phyloP scores from a whole-genome alignment of 2,888 invertebrate species.

The Sipha maydis region DNA sequence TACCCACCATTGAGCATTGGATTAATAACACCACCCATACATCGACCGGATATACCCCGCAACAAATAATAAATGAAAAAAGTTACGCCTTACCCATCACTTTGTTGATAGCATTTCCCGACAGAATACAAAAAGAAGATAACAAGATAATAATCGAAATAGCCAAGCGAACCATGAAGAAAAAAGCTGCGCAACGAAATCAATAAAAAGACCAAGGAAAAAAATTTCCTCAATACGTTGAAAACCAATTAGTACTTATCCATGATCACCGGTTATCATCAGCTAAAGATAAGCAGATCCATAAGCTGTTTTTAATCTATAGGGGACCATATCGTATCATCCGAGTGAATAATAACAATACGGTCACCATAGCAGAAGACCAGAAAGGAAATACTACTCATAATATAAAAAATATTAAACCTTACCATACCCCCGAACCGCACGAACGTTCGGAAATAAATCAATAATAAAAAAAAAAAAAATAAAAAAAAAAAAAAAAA shows the following conservation, averaged over 20 bases:
- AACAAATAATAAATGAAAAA: neutral
- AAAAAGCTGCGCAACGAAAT: neutral
- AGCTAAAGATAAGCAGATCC: neutral
- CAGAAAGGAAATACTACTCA: no score
- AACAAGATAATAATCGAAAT: neutral
- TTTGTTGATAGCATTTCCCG: neutral
- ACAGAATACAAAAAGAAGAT: neutral
- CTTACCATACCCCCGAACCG: no score
- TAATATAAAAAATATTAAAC: no score
- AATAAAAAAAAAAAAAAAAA: no score
- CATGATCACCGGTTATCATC: neutral
- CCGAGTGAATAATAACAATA: no score
- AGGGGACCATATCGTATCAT: neutral
- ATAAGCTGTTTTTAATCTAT: slow-evolving; percentile 3
- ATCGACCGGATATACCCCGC: neutral
- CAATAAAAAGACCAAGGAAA: neutral
- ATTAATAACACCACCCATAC: neutral
- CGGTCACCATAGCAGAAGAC: no score
- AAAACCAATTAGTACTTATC: neutral
- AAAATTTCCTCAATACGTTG: neutral
- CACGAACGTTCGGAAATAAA: no score
- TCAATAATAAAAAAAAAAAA: no score
- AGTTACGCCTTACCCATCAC: neutral
- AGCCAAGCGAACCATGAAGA: neutral
- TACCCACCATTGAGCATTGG: neutral